Evolutionary conservation across 2,888 invertebrate genomes (phyloP), one percentile per base, ranked within the genome.

Genomic region (Cosmia trapezina): DNA sequence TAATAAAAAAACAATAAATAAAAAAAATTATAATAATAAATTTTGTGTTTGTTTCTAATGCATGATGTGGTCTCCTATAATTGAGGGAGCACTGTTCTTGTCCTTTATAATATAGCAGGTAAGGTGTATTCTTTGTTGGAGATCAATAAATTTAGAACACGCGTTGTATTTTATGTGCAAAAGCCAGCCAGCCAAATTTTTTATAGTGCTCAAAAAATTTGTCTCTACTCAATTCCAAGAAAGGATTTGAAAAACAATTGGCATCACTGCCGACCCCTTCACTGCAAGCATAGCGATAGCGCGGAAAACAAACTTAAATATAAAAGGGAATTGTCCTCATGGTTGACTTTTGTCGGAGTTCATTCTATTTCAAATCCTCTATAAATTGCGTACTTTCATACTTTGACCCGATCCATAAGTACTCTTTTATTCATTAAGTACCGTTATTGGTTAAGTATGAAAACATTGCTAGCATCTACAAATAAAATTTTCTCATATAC

Each of bases 331-430:
- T 61, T 49, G 7, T 43, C 8, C 47, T 43, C 51, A 22, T n/a
- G 17, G 33, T 28, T 61, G 47, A 53, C 12, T 9, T 28, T 71
- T 57, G 6, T 22, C 17, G 9, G 28, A 33, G 4, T 53, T 8
- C 9, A 63, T 59, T 66, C n/a, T 72, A 6, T 72, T 59, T 63
- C 14, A 17, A 70, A 65, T 70, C 49, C 43, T 43, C 5, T 37
- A n/a, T 33, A 65, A 51, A 65, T 65, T 45, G 56, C 19, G 28
- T n/a, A 43, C 33, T 76, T 53, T n/a, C 6, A 45, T 56, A 19
- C 12, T 45, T 59, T 33, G 19, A 51, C 28, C n/a, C 7, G 0
- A 51, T 51, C 33, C 37, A 2, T 22, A 6, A 37, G 37, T 41
- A 73, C n/a, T 17, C 51, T 47, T 61, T 47, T 56, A 41, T 61